Conservation (phyloP, 2,797 vertebrate species). For the Anabacerthia variegaticeps region DNA sequence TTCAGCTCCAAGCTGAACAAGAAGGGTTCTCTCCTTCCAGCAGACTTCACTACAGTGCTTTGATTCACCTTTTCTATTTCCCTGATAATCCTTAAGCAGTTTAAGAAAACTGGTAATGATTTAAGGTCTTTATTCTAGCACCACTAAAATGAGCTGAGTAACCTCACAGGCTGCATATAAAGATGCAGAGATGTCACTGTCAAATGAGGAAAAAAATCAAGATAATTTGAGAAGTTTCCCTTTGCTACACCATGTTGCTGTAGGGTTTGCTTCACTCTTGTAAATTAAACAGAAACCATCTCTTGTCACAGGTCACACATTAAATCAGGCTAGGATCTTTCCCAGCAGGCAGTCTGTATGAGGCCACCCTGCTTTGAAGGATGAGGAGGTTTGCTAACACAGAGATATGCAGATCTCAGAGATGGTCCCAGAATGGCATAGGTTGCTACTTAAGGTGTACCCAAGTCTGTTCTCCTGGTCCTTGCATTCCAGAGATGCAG, state of each 20-base stretch:
- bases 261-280: neutral
- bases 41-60: neutral
- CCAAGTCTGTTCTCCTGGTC: neutral
- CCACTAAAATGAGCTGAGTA: neutral
- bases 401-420: neutral
- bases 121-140: neutral
- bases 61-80: neutral
- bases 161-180: neutral
- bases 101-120: neutral
- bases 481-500: neutral
- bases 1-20: neutral
- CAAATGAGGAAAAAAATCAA: neutral
- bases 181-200: neutral
- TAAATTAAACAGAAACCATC: neutral
- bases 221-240: neutral
- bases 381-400: neutral
- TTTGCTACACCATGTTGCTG: neutral
- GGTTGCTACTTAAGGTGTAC: neutral
- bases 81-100: neutral
- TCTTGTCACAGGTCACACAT: too few relatives aligned
- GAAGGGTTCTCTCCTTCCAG: neutral
- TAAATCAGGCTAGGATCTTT: neutral
- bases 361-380: neutral
- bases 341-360: neutral
- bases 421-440: accelerated